Evolutionary conservation across 2,113 vertebrate genomes (phyloP).

Genomic region (Sceloporus undulatus): DNA sequence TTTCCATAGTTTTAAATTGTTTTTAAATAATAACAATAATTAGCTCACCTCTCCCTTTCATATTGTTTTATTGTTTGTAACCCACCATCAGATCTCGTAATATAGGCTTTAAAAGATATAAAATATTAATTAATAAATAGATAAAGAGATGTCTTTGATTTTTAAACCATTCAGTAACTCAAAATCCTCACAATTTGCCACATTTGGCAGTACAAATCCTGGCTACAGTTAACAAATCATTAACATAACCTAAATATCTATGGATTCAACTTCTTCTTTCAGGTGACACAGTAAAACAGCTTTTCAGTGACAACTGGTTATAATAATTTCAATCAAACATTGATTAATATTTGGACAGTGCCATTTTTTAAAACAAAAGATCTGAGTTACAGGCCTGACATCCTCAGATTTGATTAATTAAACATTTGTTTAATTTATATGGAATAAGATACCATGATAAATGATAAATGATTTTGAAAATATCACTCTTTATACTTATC

Average conservation of each 20-base stretch:
- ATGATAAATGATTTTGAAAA: neutral
- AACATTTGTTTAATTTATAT: neutral
- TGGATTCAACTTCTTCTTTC: neutral
- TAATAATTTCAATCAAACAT: neutral
- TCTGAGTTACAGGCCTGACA: neutral
- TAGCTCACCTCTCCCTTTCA: too few relatives aligned
- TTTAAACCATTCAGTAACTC: too few relatives aligned
- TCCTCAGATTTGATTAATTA: neutral
- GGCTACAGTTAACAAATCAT: neutral
- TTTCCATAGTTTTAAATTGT: too few relatives aligned
- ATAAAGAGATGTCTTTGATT: too few relatives aligned
- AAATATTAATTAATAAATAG: too few relatives aligned
- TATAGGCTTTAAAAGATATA: too few relatives aligned
- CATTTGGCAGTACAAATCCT: neutral
- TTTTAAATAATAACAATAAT: too few relatives aligned
- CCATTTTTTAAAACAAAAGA: neutral
- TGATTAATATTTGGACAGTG: neutral
- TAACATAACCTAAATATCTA: neutral
- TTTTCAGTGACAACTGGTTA: neutral
- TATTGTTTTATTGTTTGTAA: too few relatives aligned
- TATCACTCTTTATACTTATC: neutral
- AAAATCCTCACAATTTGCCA: too few relatives aligned
- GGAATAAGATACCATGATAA: neutral
- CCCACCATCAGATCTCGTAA: too few relatives aligned
- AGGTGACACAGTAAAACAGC: neutral